Conservation (phyloP, 2,888 invertebrate species). For the Euphydryas editha region DNA sequence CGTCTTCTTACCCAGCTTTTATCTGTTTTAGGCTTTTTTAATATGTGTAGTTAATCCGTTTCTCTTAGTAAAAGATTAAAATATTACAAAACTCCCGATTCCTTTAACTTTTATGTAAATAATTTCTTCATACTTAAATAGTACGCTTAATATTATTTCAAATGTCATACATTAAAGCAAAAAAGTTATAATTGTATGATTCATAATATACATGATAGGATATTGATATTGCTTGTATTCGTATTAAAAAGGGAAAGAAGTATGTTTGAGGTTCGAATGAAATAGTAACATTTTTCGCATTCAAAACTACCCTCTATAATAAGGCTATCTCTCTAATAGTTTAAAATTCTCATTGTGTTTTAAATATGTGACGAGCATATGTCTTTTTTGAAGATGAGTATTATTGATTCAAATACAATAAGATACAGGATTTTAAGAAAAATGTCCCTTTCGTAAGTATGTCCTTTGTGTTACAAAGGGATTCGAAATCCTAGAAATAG, state of each 20-base stretch:
- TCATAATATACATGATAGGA: not conserved
- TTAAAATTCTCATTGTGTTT: not conserved
- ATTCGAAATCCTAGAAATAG: too few species aligned
- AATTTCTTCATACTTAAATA: not conserved
- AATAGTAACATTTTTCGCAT: not conserved
- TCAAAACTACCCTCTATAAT: not conserved
- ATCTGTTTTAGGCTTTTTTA: slow-evolving; percentile 12
- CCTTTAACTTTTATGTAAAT: not conserved
- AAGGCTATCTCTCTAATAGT: not conserved
- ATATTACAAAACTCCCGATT: not conserved
- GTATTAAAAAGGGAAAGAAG: not conserved
- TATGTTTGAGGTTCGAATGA: not conserved
- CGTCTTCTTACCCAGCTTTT: slow-evolving; percentile 34
- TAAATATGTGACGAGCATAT: not conserved
- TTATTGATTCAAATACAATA: not conserved
- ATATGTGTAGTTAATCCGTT: not conserved
- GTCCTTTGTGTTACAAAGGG: too few species aligned
- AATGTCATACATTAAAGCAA: not conserved
- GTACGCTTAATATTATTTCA: not conserved
- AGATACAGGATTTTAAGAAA: too few species aligned
- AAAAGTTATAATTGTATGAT: not conserved
- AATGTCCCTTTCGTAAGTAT: too few species aligned
- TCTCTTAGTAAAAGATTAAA: too few species aligned
- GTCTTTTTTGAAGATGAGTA: not conserved
- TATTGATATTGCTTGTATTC: not conserved